phyloP scores from a whole-genome alignment of 2,888 invertebrate species.

The Drosophila koepferae region DNA sequence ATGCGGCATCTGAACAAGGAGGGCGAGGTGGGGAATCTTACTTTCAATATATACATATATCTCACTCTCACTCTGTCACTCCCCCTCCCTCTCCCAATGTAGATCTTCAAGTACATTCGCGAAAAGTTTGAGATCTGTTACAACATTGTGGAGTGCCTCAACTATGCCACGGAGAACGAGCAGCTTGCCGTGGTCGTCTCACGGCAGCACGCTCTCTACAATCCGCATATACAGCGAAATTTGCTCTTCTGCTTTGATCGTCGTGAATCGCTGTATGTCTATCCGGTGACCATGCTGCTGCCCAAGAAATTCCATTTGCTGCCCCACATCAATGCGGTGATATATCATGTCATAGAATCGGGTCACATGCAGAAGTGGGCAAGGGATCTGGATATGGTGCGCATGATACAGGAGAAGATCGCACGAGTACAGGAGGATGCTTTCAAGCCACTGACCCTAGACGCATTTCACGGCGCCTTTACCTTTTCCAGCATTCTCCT shows the following conservation, averaged over 20 bases:
- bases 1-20: constrained; percentile 80
- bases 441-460: constrained; percentile 70
- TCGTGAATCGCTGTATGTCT: constrained; percentile 83
- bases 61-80: not conserved
- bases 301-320: constrained; percentile 83
- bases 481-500: constrained; percentile 60
- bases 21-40: constrained; percentile 68
- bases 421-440: constrained; percentile 56
- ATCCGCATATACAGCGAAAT: constrained; percentile 80
- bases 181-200: constrained; percentile 82
- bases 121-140: constrained; percentile 81
- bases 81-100: not conserved
- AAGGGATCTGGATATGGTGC: constrained; percentile 78
- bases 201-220: constrained; percentile 82
- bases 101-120: constrained; percentile 83
- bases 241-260: constrained; percentile 83
- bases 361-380: constrained; percentile 84
- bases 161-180: constrained; percentile 66
- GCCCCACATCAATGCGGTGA: constrained; percentile 82
- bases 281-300: constrained; percentile 82
- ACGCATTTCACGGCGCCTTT: constrained; percentile 78
- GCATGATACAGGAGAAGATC: constrained; percentile 73
- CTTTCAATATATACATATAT: not conserved
- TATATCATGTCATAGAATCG: constrained; percentile 83
- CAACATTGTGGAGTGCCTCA: constrained; percentile 82